Percentiles rank a stretch among this genome's conserved stretches.
These are phyloP conservation scores for Malurus leucopterus DNA, from an alignment of 2,797 vertebrate genomes.

Conservation along the genomic window DNA sequence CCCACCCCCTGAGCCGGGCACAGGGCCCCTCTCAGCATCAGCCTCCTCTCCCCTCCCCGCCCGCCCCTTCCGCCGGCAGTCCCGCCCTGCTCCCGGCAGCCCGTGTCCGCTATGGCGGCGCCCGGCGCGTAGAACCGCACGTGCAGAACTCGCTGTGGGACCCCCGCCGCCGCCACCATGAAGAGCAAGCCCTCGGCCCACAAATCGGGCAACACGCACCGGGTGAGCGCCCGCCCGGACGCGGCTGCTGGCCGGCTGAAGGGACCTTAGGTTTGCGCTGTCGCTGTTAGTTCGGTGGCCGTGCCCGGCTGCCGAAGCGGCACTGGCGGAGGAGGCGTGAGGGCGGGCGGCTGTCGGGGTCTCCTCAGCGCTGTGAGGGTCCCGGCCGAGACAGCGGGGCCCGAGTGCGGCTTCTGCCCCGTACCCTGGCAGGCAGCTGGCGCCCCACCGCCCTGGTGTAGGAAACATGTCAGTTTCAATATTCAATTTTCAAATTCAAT, in stretches of 20 bases:
- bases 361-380: background rate
- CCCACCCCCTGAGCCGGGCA: too few relatives aligned
- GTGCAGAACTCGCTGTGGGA: constrained; percentile 59
- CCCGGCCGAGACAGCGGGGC: background rate
- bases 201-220: constrained; percentile 88
- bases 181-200: constrained; percentile 88
- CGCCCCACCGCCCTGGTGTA: accelerated
- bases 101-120: constrained; percentile 77
- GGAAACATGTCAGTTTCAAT: background rate
- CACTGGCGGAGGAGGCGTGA: background rate
- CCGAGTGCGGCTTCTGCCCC: background rate
- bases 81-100: constrained; percentile 60
- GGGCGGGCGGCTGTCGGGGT: background rate
- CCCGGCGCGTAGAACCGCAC: constrained; percentile 10
- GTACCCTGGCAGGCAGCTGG: accelerated
- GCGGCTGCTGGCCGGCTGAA: background rate
- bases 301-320: background rate
- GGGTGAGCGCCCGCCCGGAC: constrained; percentile 76
- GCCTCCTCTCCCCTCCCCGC: accelerated
- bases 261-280: background rate
- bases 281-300: accelerated
- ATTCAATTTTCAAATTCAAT: too few relatives aligned
- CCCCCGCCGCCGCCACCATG: constrained; percentile 66
- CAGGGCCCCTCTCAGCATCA: accelerated
- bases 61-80: background rate